Conservation (phyloP, 2,888 invertebrate genomes). For the Notodonta ziczac region DNA sequence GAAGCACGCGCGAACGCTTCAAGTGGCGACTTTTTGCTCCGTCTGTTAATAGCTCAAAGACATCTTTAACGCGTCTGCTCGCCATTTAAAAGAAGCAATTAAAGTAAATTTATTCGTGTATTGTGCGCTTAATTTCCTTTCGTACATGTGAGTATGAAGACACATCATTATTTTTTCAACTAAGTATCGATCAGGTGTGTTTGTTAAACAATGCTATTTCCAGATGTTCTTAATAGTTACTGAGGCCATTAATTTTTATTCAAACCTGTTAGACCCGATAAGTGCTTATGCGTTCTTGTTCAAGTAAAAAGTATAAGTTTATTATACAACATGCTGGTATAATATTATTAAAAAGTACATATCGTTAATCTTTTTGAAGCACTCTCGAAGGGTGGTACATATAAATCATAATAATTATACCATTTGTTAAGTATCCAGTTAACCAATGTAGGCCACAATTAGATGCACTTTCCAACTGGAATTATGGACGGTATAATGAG, state of each 20-base stretch:
- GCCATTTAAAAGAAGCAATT: conserved; percentile 47
- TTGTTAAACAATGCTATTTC: conserved; percentile 22
- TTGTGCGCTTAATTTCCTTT: conserved; percentile 37
- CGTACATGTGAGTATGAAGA: conserved; percentile 31
- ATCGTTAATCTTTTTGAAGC: not conserved
- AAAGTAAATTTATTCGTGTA: conserved; percentile 40
- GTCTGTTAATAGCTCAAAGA: conserved; percentile 40
- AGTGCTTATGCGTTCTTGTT: not conserved
- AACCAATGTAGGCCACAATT: conserved; percentile 48
- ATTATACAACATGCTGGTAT: not conserved
- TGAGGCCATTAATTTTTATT: conserved; percentile 31
- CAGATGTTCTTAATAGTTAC: conserved; percentile 37
- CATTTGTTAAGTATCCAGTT: conserved; percentile 30
- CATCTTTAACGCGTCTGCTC: conserved; percentile 38
- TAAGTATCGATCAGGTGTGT: conserved; percentile 28
- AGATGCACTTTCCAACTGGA: conserved; percentile 59
- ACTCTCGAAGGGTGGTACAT: conserved; percentile 15
- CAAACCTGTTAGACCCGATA: conserved; percentile 16
- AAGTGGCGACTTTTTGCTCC: conserved; percentile 36
- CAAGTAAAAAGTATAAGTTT: not conserved
- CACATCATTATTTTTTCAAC: conserved; percentile 33
- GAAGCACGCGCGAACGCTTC: conserved; percentile 39
- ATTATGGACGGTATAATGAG: conserved; percentile 53
- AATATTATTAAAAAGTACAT: not conserved
- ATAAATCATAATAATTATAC: conserved; percentile 38